A percentile compares a stretch with the other conserved stretches of the same genome.
Evolutionary conservation across 2,113 vertebrate species (phyloP).

Genomic region (Candoia aspera): DNA sequence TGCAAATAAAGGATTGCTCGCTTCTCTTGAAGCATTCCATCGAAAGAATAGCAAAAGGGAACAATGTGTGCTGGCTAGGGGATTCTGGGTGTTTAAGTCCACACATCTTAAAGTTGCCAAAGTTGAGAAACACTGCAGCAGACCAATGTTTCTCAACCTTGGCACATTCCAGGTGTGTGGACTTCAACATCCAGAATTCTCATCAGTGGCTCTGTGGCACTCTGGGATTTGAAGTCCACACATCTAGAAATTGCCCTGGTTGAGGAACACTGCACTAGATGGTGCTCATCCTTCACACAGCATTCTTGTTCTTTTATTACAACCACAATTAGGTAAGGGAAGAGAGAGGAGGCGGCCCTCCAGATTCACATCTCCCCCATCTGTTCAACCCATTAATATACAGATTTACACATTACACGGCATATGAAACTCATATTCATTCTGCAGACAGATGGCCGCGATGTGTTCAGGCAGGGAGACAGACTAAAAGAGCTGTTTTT

Average conservation of each 20-base stretch:
- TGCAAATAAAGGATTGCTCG: too few species aligned
- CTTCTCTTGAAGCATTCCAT: background rate
- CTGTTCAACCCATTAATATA: background rate
- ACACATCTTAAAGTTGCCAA: background rate
- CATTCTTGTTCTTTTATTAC: background rate
- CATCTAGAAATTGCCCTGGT: background rate
- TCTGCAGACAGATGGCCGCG: background rate
- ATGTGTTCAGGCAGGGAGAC: background rate
- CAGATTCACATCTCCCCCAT: background rate
- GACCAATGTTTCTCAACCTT: background rate
- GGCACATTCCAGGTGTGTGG: background rate
- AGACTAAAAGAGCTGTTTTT: background rate
- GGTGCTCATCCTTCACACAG: background rate
- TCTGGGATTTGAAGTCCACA: background rate
- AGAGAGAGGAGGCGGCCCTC: background rate
- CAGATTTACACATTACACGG: background rate
- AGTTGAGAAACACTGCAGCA: background rate
- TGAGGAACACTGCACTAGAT: background rate
- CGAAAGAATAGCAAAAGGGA: too few species aligned
- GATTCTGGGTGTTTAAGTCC: background rate
- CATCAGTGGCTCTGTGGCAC: background rate
- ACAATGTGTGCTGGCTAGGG: background rate
- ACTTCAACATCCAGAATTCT: background rate
- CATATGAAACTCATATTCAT: background rate
- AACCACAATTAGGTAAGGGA: background rate